Evolutionary conservation across 1,140 invertebrate genomes (phyloP).

Genomic region (Lepidostoma basale): DNA sequence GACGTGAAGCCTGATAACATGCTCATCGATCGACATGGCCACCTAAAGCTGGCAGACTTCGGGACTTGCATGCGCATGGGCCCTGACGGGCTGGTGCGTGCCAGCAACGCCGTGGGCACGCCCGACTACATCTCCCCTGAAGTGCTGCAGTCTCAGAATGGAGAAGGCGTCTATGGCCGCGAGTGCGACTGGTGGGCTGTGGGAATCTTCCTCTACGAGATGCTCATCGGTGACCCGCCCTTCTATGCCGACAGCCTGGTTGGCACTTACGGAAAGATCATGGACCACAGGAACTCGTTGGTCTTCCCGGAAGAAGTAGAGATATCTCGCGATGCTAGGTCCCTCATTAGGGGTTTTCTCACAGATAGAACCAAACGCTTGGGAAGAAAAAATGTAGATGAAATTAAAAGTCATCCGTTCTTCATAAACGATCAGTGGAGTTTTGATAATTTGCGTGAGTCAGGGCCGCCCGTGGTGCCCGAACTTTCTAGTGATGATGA

Average conservation of each 20-base stretch:
- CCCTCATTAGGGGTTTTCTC: conserved; percentile 90
- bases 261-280: conserved; percentile 98
- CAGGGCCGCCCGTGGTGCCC: conserved; percentile 95
- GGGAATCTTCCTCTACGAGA: conserved; percentile 98
- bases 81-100: conserved; percentile 90
- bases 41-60: conserved; percentile 98
- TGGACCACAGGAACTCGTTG: conserved; percentile 97
- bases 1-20: conserved; percentile 99
- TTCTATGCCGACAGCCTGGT: conserved; percentile 98
- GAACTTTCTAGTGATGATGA: conserved; percentile 95
- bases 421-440: conserved; percentile 98
- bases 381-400: conserved; percentile 91
- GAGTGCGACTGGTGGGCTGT: conserved; percentile 99
- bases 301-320: conserved; percentile 94
- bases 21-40: conserved; percentile 90
- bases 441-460: conserved; percentile 93
- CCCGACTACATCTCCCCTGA: conserved; percentile 99
- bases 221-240: conserved; percentile 98
- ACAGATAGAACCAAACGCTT: conserved; percentile 90
- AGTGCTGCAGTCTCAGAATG: conserved; percentile 95
- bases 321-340: conserved; percentile 90
- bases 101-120: conserved; percentile 97
- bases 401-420: conserved; percentile 95
- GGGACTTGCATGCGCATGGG: conserved; percentile 99
- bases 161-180: conserved; percentile 91